phyloP scores from a whole-genome alignment of 2,888 invertebrate genomes.

The Tetranychus truncatus region DNA sequence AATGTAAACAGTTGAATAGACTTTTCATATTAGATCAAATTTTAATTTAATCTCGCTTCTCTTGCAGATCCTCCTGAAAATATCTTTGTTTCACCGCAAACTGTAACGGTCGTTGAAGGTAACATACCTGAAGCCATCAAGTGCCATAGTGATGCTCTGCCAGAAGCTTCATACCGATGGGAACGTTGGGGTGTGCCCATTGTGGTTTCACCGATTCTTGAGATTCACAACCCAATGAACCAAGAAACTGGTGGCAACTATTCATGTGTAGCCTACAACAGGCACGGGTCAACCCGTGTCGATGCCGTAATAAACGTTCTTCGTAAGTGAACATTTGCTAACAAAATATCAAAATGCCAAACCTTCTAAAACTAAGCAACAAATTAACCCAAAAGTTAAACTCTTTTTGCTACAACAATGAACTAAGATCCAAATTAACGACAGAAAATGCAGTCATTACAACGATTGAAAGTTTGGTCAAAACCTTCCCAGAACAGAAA shows the following conservation, averaged over 20 bases:
- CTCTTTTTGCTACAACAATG: too few species aligned
- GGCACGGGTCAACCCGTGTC: slow-evolving; percentile 53
- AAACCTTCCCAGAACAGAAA: too few species aligned
- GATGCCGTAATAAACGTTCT: slow-evolving; percentile 56
- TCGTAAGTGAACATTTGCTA: slow-evolving; percentile 40
- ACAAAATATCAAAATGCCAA: too few species aligned
- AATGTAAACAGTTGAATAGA: slow-evolving; percentile 50
- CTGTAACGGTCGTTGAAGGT: slow-evolving; percentile 31
- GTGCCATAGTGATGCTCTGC: slow-evolving; percentile 29
- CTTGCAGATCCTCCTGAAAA: slow-evolving; percentile 58
- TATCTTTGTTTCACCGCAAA: slow-evolving; percentile 45
- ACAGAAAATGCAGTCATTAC: too few species aligned
- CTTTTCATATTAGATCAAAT: background rate
- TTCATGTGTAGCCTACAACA: slow-evolving; percentile 46
- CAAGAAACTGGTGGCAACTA: slow-evolving; percentile 49
- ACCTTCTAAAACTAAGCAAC: too few species aligned
- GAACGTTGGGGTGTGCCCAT: slow-evolving; percentile 39
- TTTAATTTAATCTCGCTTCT: slow-evolving; percentile 5
- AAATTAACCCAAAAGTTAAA: too few species aligned
- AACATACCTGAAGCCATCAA: slow-evolving; percentile 24
- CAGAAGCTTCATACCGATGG: slow-evolving; percentile 53
- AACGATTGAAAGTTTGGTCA: too few species aligned
- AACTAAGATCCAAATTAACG: too few species aligned
- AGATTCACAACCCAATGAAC: slow-evolving; percentile 44
- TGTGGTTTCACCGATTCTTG: slow-evolving; percentile 38